Base-by-base conservation (phyloP, 2,888 invertebrate genomes). In the Magallana nippona region DNA sequence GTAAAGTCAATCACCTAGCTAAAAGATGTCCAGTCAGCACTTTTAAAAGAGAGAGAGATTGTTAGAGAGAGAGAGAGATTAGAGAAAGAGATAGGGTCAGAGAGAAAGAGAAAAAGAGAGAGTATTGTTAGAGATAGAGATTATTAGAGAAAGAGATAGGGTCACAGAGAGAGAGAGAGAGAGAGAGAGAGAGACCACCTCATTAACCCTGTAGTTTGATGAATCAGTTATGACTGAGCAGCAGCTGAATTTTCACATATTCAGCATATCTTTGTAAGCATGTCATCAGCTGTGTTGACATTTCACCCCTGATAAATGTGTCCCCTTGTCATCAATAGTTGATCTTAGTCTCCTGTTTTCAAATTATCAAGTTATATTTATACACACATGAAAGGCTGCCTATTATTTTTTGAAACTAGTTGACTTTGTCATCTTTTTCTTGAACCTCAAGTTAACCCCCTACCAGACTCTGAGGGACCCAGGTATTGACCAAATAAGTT, bases 291-390 rank as follows among this genome's bases (percentile, higher is more conserved):
- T 13, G 71, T 71, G 22, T 8, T 44, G 71, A 71, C 71, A 71
- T 71, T 71, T 71, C 71, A 71, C 32, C 71, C 71, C 10, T 71
- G 71, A 71, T 71, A 19, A 71, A 71, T 71, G 22, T 63, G 63
- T 27, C 63, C 63, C 22, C 13, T 5, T 63, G 71, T 22, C 71
- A 71, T 71, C 71, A 71, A 71, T 71, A 71, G 15, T 2, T 71
- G 71, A 71, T 71, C 22, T 27, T 15, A 22, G 1, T n/a, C 13
- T 27, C 27, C 44, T 44, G 44, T 8, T 8, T 44, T 44, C 44
- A 44, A 44, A 44, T 44, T 44, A 5, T 44, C 44, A 44, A 44
- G 3, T 5, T 44, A 44, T 44, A 44, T 44, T 44, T 44, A 44
- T 44, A 44, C 2, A 44, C 44, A 44, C 5, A 44, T 44, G 44